These are phyloP conservation scores for Upupa epops DNA, from an alignment of 2,113 vertebrate genomes.

Conservation along the genomic window DNA sequence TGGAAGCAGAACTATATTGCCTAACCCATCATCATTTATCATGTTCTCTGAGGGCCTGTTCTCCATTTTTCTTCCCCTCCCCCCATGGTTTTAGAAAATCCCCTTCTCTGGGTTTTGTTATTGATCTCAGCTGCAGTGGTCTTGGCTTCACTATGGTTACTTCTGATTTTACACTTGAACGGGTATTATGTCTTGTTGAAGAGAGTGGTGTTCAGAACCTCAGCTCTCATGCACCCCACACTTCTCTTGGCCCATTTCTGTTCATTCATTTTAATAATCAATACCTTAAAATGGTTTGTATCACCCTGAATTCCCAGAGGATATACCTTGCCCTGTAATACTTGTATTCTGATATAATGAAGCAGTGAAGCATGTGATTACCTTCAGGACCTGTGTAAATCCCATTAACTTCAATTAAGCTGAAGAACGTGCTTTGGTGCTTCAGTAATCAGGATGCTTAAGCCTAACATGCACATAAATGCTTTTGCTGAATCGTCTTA, in stretches of 20 bases:
- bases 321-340: conserved; percentile 1
- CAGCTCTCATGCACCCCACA: neutral
- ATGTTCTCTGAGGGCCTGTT: neutral
- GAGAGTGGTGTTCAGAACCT: neutral
- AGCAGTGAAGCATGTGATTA: conserved; percentile 34
- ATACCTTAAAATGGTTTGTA: neutral
- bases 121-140: neutral
- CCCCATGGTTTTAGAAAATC: conserved; percentile 33
- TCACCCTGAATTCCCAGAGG: conserved; percentile 5
- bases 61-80: conserved; percentile 44
- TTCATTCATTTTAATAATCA: conserved; percentile 8
- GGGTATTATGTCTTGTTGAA: conserved; percentile 15
- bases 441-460: conserved; percentile 1
- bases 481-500: neutral
- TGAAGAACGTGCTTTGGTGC: neutral
- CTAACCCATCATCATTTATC: conserved; percentile 40
- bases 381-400: conserved; percentile 47
- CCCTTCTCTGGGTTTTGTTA: conserved; percentile 27
- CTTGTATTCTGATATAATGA: conserved; percentile 36
- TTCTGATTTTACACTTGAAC: conserved; percentile 44
- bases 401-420: conserved; percentile 33
- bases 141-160: conserved; percentile 10
- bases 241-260: neutral
- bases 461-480: neutral
- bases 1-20: conserved; percentile 56